Evolutionary conservation across 2,888 invertebrate genomes (phyloP).

Genomic region (Plemyria rubiginata): DNA sequence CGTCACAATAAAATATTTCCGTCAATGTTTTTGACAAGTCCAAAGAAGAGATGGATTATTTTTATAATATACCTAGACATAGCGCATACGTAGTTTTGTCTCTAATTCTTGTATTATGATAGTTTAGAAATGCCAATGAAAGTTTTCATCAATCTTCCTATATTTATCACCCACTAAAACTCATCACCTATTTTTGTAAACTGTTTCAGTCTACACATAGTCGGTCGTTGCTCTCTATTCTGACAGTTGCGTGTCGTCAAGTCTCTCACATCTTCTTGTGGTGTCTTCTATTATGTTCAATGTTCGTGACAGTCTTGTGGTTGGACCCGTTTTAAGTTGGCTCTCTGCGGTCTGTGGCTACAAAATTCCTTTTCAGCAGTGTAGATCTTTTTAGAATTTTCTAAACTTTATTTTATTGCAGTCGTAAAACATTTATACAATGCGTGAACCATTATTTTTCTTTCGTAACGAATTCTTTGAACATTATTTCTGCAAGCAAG

Average conservation of each 20-base stretch:
- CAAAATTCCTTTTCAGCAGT: slow-evolving; percentile 33
- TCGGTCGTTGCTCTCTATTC: slow-evolving; percentile 50
- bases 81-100: not conserved
- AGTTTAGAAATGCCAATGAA: not conserved
- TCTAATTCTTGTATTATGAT: not conserved
- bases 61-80: no score
- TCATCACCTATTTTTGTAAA: slow-evolving; percentile 43
- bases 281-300: slow-evolving; percentile 20
- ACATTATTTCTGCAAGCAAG: not conserved
- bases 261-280: slow-evolving; percentile 39
- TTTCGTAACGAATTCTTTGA: not conserved
- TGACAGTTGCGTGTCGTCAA: slow-evolving; percentile 36
- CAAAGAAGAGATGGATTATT: no score
- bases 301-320: slow-evolving; percentile 41
- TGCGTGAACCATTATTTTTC: not conserved
- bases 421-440: slow-evolving; percentile 3
- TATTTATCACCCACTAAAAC: slow-evolving; percentile 17
- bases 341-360: slow-evolving; percentile 47
- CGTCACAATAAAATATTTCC: no score
- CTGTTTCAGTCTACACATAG: slow-evolving; percentile 49
- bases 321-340: slow-evolving; percentile 51
- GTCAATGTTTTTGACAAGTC: no score
- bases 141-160: not conserved
- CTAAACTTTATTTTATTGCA: not conserved
- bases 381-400: slow-evolving; percentile 10